Evolutionary conservation across 2,113 vertebrate genomes (phyloP).

Genomic region (Gasterosteus nipponicus): DNA sequence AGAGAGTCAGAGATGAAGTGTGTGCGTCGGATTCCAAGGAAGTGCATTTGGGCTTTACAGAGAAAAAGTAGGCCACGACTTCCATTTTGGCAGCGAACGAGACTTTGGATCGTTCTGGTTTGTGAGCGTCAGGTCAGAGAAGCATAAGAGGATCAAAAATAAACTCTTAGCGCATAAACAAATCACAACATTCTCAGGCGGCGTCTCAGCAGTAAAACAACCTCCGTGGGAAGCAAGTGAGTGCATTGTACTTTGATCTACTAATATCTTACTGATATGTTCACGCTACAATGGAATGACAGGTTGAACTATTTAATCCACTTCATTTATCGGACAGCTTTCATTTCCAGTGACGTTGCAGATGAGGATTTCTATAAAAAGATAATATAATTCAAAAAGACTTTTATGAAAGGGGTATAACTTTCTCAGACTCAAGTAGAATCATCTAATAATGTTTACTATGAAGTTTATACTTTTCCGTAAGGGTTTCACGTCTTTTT

Average conservation of each 20-base stretch:
- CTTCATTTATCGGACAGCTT: neutral
- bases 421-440: neutral
- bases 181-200: neutral
- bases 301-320: neutral
- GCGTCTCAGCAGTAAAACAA: neutral
- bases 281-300: neutral
- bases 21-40: neutral
- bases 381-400: no score
- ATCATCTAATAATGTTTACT: neutral
- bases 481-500: neutral
- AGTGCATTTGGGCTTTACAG: neutral
- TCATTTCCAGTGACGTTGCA: neutral
- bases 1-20: neutral
- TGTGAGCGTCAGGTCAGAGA: neutral
- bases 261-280: neutral
- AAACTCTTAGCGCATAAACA: neutral
- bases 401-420: no score
- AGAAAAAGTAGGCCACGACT: neutral
- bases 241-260: neutral
- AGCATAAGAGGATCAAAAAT: neutral
- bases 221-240: neutral
- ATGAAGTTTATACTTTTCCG: neutral
- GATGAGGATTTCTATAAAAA: no score
- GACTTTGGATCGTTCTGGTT: neutral
- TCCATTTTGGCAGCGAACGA: neutral